Conservation (phyloP, 2,113 vertebrate species). For the Narcine bancroftii region DNA sequence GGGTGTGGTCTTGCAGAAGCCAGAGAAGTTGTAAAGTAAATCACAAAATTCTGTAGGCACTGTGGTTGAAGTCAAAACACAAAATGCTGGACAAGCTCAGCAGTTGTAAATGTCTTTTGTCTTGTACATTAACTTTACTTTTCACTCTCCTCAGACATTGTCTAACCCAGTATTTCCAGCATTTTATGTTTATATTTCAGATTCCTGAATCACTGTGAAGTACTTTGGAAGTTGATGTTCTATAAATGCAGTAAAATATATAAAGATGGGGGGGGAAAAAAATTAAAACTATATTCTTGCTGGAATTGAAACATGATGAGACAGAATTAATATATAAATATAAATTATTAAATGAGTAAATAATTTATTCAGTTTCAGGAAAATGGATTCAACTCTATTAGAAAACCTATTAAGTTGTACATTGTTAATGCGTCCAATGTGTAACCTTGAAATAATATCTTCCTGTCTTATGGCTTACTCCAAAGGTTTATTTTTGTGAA, state of each 20-base stretch:
- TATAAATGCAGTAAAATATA: background rate
- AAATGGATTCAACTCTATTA: background rate
- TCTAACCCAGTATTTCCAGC: too few species aligned
- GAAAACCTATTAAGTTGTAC: background rate
- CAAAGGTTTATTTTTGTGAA: background rate
- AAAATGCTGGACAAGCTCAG: too few species aligned
- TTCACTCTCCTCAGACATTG: too few species aligned
- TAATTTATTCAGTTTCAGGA: background rate
- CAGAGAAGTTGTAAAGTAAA: too few species aligned
- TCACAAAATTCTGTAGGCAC: too few species aligned
- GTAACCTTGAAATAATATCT: background rate
- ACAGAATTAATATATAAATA: background rate
- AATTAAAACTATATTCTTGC: background rate
- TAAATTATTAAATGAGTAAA: background rate
- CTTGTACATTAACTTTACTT: too few species aligned
- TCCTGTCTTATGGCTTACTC: background rate
- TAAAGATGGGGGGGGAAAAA: too few species aligned
- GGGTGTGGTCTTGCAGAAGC: too few species aligned
- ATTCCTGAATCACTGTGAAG: too few species aligned
- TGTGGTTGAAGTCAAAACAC: too few species aligned
- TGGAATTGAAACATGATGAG: background rate
- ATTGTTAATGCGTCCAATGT: background rate
- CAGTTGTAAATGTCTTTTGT: too few species aligned
- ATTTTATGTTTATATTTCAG: too few species aligned
- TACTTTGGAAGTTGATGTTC: background rate